Percentiles rank a stretch among this genome's conserved stretches.
Evolutionary conservation across 2,113 vertebrate species (phyloP).

Genomic region (Lepus americanus): DNA sequence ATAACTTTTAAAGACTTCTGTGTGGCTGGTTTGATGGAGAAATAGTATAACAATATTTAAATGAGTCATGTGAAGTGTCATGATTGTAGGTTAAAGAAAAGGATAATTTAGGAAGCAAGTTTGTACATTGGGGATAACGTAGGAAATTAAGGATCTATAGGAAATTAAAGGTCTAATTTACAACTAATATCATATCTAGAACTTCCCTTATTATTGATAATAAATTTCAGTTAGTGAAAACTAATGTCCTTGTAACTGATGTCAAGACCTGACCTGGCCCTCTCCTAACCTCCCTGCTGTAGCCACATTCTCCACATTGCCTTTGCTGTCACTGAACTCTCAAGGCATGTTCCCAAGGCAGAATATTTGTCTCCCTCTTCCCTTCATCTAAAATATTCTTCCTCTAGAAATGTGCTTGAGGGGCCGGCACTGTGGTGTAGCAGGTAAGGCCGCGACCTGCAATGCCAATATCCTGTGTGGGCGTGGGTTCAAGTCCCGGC

Average conservation of each 20-base stretch:
- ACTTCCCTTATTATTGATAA: background rate
- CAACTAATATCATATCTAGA: background rate
- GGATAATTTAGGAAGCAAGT: background rate
- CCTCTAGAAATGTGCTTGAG: background rate
- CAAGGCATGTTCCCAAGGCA: background rate
- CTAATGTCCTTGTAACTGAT: background rate
- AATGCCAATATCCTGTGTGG: too few species aligned
- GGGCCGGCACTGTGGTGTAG: too few species aligned
- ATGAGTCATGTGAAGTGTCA: background rate
- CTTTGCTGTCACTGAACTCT: background rate
- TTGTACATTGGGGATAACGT: background rate
- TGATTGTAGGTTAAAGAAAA: conserved; percentile 42
- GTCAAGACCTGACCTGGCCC: rapidly evolving
- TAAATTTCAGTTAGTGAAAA: background rate
- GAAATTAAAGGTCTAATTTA: background rate
- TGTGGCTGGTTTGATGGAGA: background rate
- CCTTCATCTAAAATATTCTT: background rate
- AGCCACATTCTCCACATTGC: background rate
- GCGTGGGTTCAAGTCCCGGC: too few species aligned
- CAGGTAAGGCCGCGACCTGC: too few species aligned
- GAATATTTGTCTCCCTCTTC: background rate
- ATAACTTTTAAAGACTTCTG: background rate
- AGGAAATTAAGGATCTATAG: background rate
- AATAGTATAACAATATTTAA: background rate
- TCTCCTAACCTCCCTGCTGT: background rate